Base-by-base conservation (phyloP, 1,140 invertebrate genomes). In the Melitaea cinxia region DNA sequence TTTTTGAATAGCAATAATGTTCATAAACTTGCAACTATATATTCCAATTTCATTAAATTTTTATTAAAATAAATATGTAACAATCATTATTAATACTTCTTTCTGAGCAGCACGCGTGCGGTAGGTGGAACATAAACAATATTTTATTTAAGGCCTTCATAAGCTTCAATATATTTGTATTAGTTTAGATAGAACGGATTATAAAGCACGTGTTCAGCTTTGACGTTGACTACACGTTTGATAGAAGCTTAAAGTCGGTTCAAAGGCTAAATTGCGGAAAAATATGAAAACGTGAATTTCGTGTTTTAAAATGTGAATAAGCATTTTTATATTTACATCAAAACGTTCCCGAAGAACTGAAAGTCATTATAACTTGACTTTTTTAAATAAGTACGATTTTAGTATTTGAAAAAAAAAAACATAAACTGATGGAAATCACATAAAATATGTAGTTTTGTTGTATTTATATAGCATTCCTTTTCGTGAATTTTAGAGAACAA, bases 141-240 rank as follows among this genome's bases (percentile, higher is more conserved):
- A 65, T 55, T 63, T 26, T 28, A 65, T 58, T 5, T 4, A 39
- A 53, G 19, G n/a, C 17, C 42, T 45, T 54, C 33, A 57, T 53
- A 58, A 58, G 30, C 50, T 53, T 39, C 55, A 53, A 58, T 53
- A 52, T 65, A 52, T 59, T 37, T 23, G 17, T 59, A 65, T 59
- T 65, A 39, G 35, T 59, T 37, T 37, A 53, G 33, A 59, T 50
- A 58, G 15, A 63, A 56, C 26, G 53, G 63, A 65, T 65, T 65
- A 59, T 49, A 55, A 57, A 58, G 24, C 63, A 65, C 63, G 63
- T 65, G 63, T 26, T 47, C 21, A 26, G 55, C 45, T 59, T 53
- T 58, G 54, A 58, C 33, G 21, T 17, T 33, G 3, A 56, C 52
- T 65, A n/a, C 63, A 65, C 63, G 63, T 65, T 65, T 65, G 49